Evolutionary conservation across 2,797 vertebrate genomes (phyloP), one percentile per base, ranked within the genome.

Genomic region (Sebastes nivosus): DNA sequence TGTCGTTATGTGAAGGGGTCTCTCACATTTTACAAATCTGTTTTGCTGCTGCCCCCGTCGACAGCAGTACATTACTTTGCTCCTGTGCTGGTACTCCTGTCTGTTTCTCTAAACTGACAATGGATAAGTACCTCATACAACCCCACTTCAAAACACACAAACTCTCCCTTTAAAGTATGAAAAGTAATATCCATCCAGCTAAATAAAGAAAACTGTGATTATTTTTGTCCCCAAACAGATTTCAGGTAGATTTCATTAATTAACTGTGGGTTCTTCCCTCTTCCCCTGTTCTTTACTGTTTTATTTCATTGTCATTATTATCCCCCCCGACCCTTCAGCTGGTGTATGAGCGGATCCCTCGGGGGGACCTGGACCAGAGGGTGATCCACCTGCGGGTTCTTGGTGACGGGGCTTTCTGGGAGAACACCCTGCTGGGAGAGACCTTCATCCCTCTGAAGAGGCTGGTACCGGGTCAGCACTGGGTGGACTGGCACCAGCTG

Each of bases 351-450:
- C 95, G 96, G 24, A 97, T 99, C 91, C 97, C 97, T 3, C 94
- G 84, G 50, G 98, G 97, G 3, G 98, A 99, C 94, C 96, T 99
- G 89, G 95, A 97, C 88, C 98, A 98, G 93, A 95, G 98, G 74
- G 96, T 97, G 91, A 97, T 99, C 76, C 97, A 97, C 91, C 95
- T 99, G 71, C 96, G 98, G 0, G 98, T 99, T 79, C 95, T 99
- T 77, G 97, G 97, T 0, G 98, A 99, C 24, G 98, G 98, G 2
- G 96, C 98, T 0, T 99, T 99, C 92, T 98, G 98, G 97, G 98
- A 99, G 91, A 99, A 98, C 80, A 95, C 97, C 5, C 94, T 99
- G 67, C 96, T 99, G 2, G 98, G 98, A 0, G 97, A 99, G 93
- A 95, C 97, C 80, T 95, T 96, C 76, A 99, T 99, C 87, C 94